These are phyloP conservation scores for Macrosoma leucophasiata DNA, from an alignment of 2,888 invertebrate species.

Conservation along the genomic window DNA sequence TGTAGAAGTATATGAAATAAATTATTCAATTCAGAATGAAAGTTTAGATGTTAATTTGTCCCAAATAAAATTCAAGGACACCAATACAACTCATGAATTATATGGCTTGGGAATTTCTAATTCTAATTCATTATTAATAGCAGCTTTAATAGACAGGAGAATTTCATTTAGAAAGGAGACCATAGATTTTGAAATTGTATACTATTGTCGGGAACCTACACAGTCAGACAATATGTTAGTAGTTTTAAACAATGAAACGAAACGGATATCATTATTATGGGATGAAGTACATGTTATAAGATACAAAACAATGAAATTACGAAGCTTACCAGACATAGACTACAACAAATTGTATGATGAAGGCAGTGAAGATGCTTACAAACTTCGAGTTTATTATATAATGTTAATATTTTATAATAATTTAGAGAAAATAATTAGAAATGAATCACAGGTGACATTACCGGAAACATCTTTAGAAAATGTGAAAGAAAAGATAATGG, in stretches of 20 bases:
- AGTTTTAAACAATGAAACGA: conserved; percentile 45
- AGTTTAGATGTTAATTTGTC: conserved; percentile 30
- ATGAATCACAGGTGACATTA: conserved; percentile 26
- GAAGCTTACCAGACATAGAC: conserved; percentile 39
- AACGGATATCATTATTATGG: conserved; percentile 43
- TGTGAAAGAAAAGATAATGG: conserved; percentile 47
- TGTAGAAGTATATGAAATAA: conserved; percentile 41
- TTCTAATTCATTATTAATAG: conserved; percentile 39
- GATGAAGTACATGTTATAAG: conserved; percentile 52
- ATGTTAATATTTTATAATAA: conserved; percentile 36
- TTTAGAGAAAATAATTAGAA: conserved; percentile 34
- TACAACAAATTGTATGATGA: conserved; percentile 35
- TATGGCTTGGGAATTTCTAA: conserved; percentile 39
- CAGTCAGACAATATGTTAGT: too few species aligned
- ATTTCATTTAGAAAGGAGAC: conserved; percentile 41
- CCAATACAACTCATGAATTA: conserved; percentile 38
- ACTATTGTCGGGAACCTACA: too few species aligned
- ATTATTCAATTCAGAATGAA: conserved; percentile 23
- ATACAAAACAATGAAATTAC: conserved; percentile 45
- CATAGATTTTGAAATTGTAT: conserved; percentile 40
- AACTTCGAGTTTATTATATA: conserved; percentile 49
- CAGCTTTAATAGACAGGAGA: conserved; percentile 40
- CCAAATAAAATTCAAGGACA: conserved; percentile 37
- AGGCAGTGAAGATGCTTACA: conserved; percentile 39
- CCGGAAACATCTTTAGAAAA: conserved; percentile 42